Evolutionary conservation across 2,797 vertebrate species (phyloP).

Genomic region (Ciconia nigra): DNA sequence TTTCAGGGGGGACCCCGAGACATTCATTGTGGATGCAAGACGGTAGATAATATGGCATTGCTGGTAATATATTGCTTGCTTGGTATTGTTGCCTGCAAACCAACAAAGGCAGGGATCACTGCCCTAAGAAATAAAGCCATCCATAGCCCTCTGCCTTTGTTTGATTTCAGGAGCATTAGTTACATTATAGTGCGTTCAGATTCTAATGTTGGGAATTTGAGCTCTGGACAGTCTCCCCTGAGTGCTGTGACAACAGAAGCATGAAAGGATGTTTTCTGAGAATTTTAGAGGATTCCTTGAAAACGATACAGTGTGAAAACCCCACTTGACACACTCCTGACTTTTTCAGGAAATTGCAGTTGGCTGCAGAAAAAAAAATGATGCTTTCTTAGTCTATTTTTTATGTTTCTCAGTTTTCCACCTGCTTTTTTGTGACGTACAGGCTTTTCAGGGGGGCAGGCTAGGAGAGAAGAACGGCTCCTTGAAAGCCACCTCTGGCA

Average conservation of each 20-base stretch:
- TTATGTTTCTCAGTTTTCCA: neutral
- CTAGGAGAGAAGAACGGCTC: neutral
- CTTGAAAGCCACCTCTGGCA: conserved; percentile 44
- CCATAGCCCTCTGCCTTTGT: conserved; percentile 47
- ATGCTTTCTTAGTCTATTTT: neutral
- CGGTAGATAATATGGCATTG: neutral
- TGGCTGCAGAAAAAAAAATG: neutral
- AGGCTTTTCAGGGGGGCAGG: neutral
- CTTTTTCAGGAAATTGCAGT: conserved; percentile 12
- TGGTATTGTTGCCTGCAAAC: conserved; percentile 39
- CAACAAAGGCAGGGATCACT: conserved; percentile 58
- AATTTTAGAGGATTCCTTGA: conserved; percentile 46
- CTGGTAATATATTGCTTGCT: conserved; percentile 42
- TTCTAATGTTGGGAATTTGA: conserved; percentile 40
- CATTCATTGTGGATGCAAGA: conserved; percentile 43
- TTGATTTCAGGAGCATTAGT: conserved; percentile 51
- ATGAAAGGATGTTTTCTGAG: conserved; percentile 45
- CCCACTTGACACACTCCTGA: neutral
- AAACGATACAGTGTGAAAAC: conserved; percentile 23
- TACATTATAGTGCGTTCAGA: conserved; percentile 36
- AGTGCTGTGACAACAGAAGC: conserved; percentile 48
- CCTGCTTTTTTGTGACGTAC: neutral
- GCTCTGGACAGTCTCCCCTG: conserved; percentile 23
- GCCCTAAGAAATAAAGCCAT: conserved; percentile 55
- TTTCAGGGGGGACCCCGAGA: conserved; percentile 39